Evolutionary conservation across 35 echinoderm and acorn worm genomes (phyloP).

Genomic region (Lytechinus pictus): DNA sequence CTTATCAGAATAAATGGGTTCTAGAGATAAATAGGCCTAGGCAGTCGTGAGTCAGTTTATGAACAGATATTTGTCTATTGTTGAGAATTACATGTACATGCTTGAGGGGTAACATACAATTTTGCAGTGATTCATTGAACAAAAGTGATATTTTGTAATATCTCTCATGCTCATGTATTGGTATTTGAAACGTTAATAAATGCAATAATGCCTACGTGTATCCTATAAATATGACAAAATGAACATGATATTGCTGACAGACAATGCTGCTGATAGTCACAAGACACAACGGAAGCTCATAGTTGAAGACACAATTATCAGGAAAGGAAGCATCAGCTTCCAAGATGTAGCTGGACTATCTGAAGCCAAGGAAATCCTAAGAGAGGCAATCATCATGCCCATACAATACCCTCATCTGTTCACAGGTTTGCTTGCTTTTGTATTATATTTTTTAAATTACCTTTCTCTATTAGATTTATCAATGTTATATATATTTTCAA

Average conservation of each 20-base stretch:
- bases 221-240: not conserved
- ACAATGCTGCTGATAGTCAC: slow-evolving; percentile 21
- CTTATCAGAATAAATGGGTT: too few relatives aligned
- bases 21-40: too few relatives aligned
- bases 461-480: too few relatives aligned
- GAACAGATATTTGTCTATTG: too few relatives aligned
- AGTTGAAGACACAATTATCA: slow-evolving; percentile 92
- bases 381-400: slow-evolving; percentile 86
- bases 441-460: not conserved
- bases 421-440: slow-evolving; percentile 62
- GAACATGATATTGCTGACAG: not conserved
- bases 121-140: too few relatives aligned
- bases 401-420: slow-evolving; percentile 90
- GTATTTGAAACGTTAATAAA: not conserved
- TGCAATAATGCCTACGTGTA: not conserved
- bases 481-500: too few relatives aligned
- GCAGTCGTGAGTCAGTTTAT: too few relatives aligned
- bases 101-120: too few relatives aligned
- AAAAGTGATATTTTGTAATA: too few relatives aligned
- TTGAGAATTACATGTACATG: too few relatives aligned
- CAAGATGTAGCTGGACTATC: slow-evolving; percentile 80
- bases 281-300: slow-evolving; percentile 44
- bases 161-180: not conserved
- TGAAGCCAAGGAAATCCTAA: slow-evolving; percentile 85
- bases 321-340: slow-evolving; percentile 73